Conservation (phyloP, 2,113 vertebrate genomes). For the Halcyon senegalensis region DNA sequence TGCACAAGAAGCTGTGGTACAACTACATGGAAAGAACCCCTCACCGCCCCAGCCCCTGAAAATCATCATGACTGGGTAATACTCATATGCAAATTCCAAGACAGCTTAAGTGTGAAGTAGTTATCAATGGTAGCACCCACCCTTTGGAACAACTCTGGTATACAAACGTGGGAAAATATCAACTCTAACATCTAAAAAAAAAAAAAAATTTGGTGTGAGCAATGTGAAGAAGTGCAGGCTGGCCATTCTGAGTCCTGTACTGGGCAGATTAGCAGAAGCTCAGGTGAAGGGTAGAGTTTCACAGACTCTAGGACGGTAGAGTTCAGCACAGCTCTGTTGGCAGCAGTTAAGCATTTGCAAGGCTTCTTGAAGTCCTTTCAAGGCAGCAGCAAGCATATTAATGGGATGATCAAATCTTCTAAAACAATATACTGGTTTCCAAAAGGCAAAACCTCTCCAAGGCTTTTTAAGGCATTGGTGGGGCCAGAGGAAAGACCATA, state of each 20-base stretch:
- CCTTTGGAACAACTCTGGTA: neutral
- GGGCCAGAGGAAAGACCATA: neutral
- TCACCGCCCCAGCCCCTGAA: too few relatives aligned
- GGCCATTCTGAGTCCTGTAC: neutral
- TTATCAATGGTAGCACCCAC: rapidly evolving
- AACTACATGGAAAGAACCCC: neutral
- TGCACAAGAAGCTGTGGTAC: neutral
- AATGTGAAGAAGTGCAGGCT: neutral
- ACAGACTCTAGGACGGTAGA: neutral
- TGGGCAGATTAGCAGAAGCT: neutral
- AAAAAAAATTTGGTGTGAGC: neutral
- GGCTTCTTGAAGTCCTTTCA: neutral
- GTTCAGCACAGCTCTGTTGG: neutral
- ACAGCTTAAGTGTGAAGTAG: neutral
- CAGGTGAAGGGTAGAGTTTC: neutral
- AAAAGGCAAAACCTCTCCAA: neutral
- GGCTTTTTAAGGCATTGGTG: neutral
- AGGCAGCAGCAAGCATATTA: neutral
- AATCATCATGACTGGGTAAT: neutral
- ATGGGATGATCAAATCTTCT: neutral
- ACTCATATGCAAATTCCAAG: neutral
- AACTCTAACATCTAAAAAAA: neutral
- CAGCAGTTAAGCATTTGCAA: neutral
- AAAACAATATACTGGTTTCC: neutral
- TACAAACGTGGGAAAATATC: neutral